A percentile compares a stretch with the other conserved stretches of the same genome.
Evolutionary conservation across 2,888 invertebrate species (phyloP).

Genomic region (Ethmia dodecea): DNA sequence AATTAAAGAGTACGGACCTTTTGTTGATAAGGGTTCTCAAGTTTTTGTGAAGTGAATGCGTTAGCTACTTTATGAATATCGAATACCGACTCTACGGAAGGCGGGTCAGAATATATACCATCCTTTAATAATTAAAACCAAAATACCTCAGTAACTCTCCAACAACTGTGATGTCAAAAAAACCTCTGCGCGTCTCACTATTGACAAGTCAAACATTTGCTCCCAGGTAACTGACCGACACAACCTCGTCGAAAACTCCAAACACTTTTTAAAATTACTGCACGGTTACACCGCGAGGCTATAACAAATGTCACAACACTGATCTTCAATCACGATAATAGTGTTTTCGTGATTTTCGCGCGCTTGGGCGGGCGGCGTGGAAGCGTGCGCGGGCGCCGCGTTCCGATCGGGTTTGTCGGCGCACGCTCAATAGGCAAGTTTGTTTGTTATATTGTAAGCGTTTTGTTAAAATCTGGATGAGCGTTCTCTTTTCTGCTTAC

Average conservation of each 20-base stretch:
- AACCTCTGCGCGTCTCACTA: conserved; percentile 38
- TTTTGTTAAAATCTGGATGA: conserved; percentile 43
- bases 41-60: too few relatives aligned
- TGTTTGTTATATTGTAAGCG: conserved; percentile 40
- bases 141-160: neutral
- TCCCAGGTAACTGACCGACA: conserved; percentile 30
- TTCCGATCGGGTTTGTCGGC: conserved; percentile 55
- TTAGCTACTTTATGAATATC: too few relatives aligned
- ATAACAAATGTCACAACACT: conserved; percentile 13
- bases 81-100: too few relatives aligned
- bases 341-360: conserved; percentile 18
- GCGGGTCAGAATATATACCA: too few relatives aligned
- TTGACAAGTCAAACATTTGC: conserved; percentile 61
- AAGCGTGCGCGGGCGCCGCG: conserved; percentile 68
- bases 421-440: conserved; percentile 41
- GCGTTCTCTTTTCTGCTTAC: too few relatives aligned
- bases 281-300: conserved; percentile 12
- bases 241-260: conserved; percentile 32
- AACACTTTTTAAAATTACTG: conserved; percentile 20
- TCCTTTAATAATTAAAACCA: neutral
- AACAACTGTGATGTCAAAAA: conserved; percentile 20
- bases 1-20: too few relatives aligned
- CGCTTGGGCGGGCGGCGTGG: conserved; percentile 65
- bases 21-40: too few relatives aligned
- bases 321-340: neutral